Conservation (phyloP, 2,113 vertebrate genomes). For the Empidonax traillii region DNA sequence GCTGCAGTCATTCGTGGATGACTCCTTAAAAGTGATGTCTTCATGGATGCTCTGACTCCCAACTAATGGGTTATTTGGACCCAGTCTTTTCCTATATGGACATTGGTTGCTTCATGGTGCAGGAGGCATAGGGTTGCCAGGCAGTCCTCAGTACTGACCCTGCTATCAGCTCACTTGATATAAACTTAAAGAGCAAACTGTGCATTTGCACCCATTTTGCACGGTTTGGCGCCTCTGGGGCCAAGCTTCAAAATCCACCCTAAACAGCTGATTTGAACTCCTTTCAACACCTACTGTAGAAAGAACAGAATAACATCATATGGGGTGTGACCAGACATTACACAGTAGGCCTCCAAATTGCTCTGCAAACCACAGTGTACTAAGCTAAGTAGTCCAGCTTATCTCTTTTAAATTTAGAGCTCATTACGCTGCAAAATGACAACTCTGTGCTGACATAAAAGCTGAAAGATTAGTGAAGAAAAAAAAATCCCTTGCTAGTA, state of each 20-base stretch:
- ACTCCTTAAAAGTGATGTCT: background rate
- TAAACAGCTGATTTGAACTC: background rate
- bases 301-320: background rate
- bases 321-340: background rate
- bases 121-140: background rate
- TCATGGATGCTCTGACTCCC: background rate
- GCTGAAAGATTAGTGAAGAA: background rate
- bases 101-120: accelerated
- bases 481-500: background rate
- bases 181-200: background rate
- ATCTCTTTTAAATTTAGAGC: slow-evolving; percentile 8
- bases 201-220: background rate
- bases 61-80: accelerated
- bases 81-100: background rate
- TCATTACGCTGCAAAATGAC: background rate
- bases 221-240: background rate
- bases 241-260: background rate
- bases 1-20: background rate
- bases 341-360: background rate
- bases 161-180: background rate
- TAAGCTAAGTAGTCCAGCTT: slow-evolving; percentile 9
- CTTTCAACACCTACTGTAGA: background rate
- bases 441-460: slow-evolving; percentile 18
- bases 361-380: background rate
- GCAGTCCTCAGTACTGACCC: background rate